These are phyloP conservation scores for Numenius arquata DNA, from an alignment of 2,113 vertebrate genomes.

Conservation along the genomic window DNA sequence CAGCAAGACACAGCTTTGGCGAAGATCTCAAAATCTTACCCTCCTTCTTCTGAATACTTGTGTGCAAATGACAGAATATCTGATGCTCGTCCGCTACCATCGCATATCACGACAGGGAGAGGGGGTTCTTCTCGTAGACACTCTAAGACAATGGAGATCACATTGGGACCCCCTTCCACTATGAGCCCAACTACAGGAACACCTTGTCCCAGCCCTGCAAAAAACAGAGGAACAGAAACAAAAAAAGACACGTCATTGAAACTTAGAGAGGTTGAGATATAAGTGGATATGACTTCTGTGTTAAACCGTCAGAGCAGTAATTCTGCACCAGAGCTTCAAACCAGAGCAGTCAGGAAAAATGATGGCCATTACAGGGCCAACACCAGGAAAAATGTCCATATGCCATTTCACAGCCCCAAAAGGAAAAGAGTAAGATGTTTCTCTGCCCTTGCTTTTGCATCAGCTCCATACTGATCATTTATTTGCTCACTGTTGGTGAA, in stretches of 20 bases:
- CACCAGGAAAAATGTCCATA: neutral
- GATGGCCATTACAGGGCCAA: neutral
- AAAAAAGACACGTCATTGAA: neutral
- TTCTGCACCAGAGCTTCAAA: neutral
- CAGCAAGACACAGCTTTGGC: neutral
- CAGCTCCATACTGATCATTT: neutral
- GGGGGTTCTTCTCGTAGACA: conserved; percentile 93
- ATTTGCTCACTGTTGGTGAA: neutral
- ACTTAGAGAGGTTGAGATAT: neutral
- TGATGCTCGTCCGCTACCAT: conserved; percentile 91
- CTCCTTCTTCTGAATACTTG: conserved; percentile 92
- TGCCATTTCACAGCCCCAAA: neutral
- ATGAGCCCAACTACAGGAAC: conserved; percentile 95
- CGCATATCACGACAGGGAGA: conserved; percentile 95
- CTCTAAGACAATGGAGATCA: conserved; percentile 92
- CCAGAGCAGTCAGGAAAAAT: neutral
- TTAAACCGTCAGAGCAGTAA: neutral
- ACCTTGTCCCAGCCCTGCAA: conserved; percentile 91
- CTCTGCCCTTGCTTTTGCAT: neutral
- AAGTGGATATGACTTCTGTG: neutral
- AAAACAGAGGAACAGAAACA: neutral
- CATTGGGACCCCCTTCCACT: conserved; percentile 95
- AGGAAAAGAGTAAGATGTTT: neutral
- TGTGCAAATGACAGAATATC: conserved; percentile 96
- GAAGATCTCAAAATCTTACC: conserved; percentile 74